Conservation (phyloP, 2,113 vertebrate genomes). For the Calypte anna region DNA sequence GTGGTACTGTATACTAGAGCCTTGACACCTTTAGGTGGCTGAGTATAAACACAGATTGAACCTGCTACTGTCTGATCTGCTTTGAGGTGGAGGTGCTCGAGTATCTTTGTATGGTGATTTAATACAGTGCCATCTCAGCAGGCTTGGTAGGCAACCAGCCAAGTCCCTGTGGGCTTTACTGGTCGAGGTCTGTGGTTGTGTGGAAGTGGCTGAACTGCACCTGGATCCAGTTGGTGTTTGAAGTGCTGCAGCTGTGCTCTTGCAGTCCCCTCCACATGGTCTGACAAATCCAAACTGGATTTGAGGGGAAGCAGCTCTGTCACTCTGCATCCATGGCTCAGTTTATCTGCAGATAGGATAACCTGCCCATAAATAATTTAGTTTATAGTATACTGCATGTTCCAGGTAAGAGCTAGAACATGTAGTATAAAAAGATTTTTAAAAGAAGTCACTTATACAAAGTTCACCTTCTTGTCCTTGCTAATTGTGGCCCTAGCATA, state of each 20-base stretch:
- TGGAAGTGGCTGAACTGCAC: not conserved
- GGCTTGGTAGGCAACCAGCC: not conserved
- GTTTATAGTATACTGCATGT: not conserved
- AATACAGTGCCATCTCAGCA: not conserved
- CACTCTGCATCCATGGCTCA: not conserved
- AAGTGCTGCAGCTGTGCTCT: conserved; percentile 34
- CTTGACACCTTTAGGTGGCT: not conserved
- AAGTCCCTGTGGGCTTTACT: not conserved
- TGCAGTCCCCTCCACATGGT: not conserved
- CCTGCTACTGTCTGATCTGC: not conserved
- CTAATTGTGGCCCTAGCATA: not conserved
- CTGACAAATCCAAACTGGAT: conserved; percentile 39
- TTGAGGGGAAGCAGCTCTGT: not conserved
- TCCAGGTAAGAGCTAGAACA: not conserved
- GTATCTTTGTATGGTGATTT: not conserved
- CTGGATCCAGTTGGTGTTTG: not conserved
- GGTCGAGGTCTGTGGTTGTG: not conserved
- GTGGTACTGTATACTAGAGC: not conserved
- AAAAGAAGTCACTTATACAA: not conserved
- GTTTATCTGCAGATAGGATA: conserved; percentile 42
- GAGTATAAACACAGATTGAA: not conserved
- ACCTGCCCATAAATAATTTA: conserved; percentile 26
- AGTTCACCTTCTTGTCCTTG: conserved; percentile 21
- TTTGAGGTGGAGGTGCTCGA: not conserved
- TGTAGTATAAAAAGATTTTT: not conserved